Base-by-base conservation (phyloP, 2,113 vertebrate genomes). In the human region DNA sequence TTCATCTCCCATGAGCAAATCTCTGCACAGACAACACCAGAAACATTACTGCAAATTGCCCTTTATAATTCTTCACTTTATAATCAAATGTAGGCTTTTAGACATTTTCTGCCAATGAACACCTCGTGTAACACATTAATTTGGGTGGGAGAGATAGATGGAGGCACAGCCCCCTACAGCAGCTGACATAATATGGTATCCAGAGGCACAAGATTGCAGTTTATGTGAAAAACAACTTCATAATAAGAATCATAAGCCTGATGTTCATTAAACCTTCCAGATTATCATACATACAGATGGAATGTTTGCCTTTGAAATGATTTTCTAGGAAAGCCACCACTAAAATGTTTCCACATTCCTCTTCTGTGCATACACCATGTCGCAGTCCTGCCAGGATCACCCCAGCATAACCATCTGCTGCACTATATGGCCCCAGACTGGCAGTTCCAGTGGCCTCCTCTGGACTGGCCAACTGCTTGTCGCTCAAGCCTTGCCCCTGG, bases 1-100 rank as follows among this genome's bases (percentile, higher is more conserved):
- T 73, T 89, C 61, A 81, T 94, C 90, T 90, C 82, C 68, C 59
- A 3, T 8, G 96, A 96, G 82, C 87, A 88, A 94, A 84, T 88
- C 93, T 6, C 43, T n/a, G 20, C 92, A 86, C 89, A 95, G 96
- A 90, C 90, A 45, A 13, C 70, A 27, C 78, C 61, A 64, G 90
- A 64, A 92, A 43, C 57, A 14, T 45, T 1, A 4, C 64, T 30
- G 84, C 35, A 73, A 59, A n/a, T 25, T 14, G 81, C n/a, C 79
- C 72, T 84, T 83, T 25, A 22, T 0, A 4, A 6, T 18, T 48
- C 72, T 83, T 43, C 10, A 8, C 88, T 93, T 35, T 5, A 18
- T 14, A 80, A 50, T 18, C 12, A 8, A 64, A 75, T 11, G 68
- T n/a, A 38, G 87, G 32, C 40, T 91, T 59, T n/a, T 32, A 64